Conservation (phyloP, 2,113 vertebrate genomes). For the Martes martes region DNA sequence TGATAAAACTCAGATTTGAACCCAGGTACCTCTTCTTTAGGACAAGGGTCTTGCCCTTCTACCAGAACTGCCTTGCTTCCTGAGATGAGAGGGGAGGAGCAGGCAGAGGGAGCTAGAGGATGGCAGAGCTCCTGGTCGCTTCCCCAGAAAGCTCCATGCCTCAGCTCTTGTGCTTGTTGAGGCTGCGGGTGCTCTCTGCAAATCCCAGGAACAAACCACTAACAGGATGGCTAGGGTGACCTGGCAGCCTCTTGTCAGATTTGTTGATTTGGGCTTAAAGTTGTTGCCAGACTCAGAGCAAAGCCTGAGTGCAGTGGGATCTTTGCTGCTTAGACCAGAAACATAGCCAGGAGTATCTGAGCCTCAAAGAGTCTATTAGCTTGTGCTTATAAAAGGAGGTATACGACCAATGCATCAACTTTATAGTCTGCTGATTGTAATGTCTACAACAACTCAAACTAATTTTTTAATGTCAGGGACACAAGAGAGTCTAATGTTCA, state of each 20-base stretch:
- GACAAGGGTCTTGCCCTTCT: neutral
- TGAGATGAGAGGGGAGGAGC: neutral
- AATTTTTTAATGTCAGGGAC: neutral
- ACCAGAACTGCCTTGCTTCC: no score
- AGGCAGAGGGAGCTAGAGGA: neutral
- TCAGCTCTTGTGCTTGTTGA: conserved; percentile 11
- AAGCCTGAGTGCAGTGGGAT: neutral
- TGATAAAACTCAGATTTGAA: neutral
- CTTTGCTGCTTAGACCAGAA: neutral
- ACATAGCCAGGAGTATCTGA: neutral
- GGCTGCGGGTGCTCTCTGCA: neutral
- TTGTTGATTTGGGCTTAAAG: conserved; percentile 37
- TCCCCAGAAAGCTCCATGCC: neutral
- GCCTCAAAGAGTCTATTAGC: neutral
- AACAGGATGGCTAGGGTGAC: neutral
- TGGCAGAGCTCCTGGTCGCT: neutral
- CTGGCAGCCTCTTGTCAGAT: neutral
- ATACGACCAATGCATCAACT: neutral
- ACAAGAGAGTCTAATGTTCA: neutral
- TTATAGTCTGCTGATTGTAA: neutral
- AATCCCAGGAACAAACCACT: neutral
- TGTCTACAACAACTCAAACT: neutral
- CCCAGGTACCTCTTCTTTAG: neutral
- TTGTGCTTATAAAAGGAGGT: neutral
- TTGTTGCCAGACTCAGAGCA: conserved; percentile 24